Conservation (phyloP, 2,888 invertebrate genomes). For the Melieria crassipennis region DNA sequence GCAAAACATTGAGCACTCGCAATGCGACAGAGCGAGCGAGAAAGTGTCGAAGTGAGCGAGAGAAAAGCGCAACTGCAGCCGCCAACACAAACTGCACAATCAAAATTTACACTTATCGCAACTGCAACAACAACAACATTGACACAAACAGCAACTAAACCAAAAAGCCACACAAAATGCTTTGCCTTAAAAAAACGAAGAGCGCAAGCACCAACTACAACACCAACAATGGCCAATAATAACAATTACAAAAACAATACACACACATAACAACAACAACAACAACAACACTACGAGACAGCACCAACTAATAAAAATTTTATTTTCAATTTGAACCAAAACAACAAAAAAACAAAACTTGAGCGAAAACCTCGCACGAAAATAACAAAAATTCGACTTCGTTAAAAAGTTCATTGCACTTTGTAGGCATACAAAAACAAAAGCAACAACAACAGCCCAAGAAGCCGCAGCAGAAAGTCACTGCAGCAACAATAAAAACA, state of each 20-base stretch:
- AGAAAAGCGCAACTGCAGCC: background rate
- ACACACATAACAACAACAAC: slow-evolving; percentile 9
- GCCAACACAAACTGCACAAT: background rate
- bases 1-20: no score
- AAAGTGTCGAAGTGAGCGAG: no score
- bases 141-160: no score
- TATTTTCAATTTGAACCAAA: slow-evolving; percentile 1
- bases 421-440: slow-evolving; percentile 7
- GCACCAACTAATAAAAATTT: slow-evolving; percentile 23
- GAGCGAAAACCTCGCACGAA: slow-evolving; percentile 23
- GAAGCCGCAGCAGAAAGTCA: slow-evolving; percentile 6
- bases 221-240: background rate
- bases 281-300: background rate
- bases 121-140: background rate
- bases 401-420: slow-evolving; percentile 32
- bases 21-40: no score
- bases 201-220: background rate
- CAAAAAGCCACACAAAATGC: no score
- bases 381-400: slow-evolving; percentile 15
- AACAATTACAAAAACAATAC: slow-evolving; percentile 19
- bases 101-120: background rate
- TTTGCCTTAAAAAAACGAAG: background rate
- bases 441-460: slow-evolving; percentile 7
- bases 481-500: slow-evolving; percentile 8
- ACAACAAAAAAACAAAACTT: slow-evolving; percentile 12